Conservation (phyloP, 2,888 invertebrate genomes). For the Callimorpha dominula region DNA sequence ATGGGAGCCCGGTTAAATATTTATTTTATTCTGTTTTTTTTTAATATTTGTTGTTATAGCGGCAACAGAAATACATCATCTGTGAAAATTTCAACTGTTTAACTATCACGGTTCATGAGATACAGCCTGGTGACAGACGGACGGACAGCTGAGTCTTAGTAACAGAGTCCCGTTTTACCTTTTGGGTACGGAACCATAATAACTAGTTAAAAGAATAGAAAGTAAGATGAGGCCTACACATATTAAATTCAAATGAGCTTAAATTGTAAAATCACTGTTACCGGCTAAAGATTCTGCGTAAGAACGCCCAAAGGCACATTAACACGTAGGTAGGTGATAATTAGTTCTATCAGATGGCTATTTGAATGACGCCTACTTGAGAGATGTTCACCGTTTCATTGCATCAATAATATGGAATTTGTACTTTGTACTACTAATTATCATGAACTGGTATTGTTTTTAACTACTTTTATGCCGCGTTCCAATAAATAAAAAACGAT, state of each 20-base stretch:
- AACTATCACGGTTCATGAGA: too few species aligned
- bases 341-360: conserved; percentile 34
- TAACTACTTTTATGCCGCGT: conserved; percentile 5
- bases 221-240: conserved; percentile 1
- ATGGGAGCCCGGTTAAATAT: too few species aligned
- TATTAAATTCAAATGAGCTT: background rate
- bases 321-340: conserved; percentile 39
- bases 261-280: conserved; percentile 8
- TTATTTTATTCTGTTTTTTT: too few species aligned
- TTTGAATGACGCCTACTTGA: conserved; percentile 35
- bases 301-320: background rate
- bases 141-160: too few species aligned
- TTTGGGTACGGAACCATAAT: too few species aligned
- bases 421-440: conserved; percentile 19
- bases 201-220: background rate
- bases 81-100: too few species aligned
- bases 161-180: too few species aligned
- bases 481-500: too few species aligned
- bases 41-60: too few species aligned
- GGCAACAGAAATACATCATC: too few species aligned
- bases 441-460: background rate
- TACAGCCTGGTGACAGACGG: too few species aligned
- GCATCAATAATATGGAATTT: conserved; percentile 23
- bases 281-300: conserved; percentile 5
- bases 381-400: conserved; percentile 16